phyloP scores from a whole-genome alignment of 1,140 invertebrate genomes.

The Caenorhabditis briggsae region DNA sequence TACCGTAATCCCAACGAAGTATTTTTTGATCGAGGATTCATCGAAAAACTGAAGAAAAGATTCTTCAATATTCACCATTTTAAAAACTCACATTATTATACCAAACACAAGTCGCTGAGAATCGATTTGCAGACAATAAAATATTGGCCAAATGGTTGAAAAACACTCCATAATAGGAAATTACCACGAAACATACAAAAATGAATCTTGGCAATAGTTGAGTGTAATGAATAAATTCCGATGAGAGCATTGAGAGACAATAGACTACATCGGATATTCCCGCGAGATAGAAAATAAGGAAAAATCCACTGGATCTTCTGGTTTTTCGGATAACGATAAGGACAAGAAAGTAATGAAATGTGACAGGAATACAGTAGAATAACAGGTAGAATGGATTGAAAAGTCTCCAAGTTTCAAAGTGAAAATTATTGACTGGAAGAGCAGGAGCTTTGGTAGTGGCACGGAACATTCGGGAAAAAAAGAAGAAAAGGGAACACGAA shows the following conservation, averaged over 20 bases:
- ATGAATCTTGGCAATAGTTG: background rate
- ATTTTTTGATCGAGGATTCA: background rate
- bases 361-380: conserved; percentile 23
- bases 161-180: conserved; percentile 25
- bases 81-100: background rate
- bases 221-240: conserved; percentile 9
- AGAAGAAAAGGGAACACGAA: background rate
- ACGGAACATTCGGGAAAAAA: background rate
- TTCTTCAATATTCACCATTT: background rate
- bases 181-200: background rate
- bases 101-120: conserved; percentile 31
- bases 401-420: conserved; percentile 44
- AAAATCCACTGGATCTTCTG: background rate
- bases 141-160: conserved; percentile 34
- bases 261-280: conserved; percentile 14
- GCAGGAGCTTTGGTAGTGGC: background rate
- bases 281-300: background rate
- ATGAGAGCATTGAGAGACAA: background rate
- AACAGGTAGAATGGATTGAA: conserved; percentile 24
- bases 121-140: conserved; percentile 7
- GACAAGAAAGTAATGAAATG: background rate
- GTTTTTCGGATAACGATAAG: conserved; percentile 3
- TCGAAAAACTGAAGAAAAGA: background rate
- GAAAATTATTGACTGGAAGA: conserved; percentile 8
- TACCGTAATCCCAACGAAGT: background rate